phyloP scores from a whole-genome alignment of 2,797 vertebrate genomes.

The Sebastes steindachneri region DNA sequence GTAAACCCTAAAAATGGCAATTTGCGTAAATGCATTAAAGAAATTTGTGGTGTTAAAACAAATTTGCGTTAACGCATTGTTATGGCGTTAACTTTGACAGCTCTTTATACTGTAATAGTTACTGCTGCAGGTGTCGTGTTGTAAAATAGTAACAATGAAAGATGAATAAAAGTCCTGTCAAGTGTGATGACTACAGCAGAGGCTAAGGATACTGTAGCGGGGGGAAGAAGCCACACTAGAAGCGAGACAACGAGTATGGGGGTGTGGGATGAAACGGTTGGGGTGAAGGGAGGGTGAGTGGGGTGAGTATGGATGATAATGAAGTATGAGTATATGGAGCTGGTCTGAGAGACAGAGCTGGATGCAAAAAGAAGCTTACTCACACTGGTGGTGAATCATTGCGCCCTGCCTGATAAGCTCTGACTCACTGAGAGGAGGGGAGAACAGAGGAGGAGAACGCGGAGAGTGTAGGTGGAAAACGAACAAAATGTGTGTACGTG shows the following conservation, averaged over 20 bases:
- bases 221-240: background rate
- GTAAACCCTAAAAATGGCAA: too few relatives aligned
- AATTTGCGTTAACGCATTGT: too few relatives aligned
- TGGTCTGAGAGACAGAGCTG: constrained; percentile 64
- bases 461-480: constrained; percentile 55
- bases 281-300: constrained; percentile 19
- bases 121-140: constrained; percentile 17
- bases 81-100: too few relatives aligned
- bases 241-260: constrained; percentile 17
- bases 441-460: constrained; percentile 40
- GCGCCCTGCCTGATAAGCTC: constrained; percentile 69
- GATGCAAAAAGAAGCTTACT: constrained; percentile 72
- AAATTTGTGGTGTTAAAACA: too few relatives aligned
- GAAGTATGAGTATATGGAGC: constrained; percentile 63
- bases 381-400: constrained; percentile 76
- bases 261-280: constrained; percentile 35
- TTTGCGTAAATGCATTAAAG: too few relatives aligned
- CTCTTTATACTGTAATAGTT: background rate
- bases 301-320: constrained; percentile 56
- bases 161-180: background rate
- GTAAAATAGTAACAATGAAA: background rate
- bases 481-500: constrained; percentile 11
- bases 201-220: background rate
- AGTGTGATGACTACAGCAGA: constrained; percentile 2
- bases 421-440: constrained; percentile 72